A percentile compares a stretch with the other conserved stretches of the same genome.
phyloP scores from a whole-genome alignment of 2,113 vertebrate genomes.

The Bos indicus region DNA sequence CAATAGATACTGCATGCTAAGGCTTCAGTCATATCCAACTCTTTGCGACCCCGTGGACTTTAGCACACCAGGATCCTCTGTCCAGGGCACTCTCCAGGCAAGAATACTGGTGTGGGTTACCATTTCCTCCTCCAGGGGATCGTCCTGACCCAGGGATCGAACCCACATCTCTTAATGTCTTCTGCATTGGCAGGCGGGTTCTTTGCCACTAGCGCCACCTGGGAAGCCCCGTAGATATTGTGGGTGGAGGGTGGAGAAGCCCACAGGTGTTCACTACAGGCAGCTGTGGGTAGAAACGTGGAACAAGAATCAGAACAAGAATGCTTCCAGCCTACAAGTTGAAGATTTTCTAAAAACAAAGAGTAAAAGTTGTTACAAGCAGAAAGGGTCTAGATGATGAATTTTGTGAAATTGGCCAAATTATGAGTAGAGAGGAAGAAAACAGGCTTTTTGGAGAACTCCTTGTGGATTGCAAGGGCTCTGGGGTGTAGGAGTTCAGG shows the following conservation, averaged over 20 bases:
- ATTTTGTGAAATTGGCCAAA: not conserved
- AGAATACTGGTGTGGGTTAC: not conserved
- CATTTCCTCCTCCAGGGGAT: not conserved
- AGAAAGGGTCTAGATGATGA: not conserved
- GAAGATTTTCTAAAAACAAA: not conserved
- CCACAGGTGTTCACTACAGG: not conserved
- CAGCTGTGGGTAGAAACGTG: not conserved
- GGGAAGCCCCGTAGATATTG: not conserved
- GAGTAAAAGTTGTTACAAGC: not conserved
- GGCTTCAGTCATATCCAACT: not conserved
- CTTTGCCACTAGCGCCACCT: not conserved
- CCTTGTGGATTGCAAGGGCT: not conserved
- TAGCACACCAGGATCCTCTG: not conserved
- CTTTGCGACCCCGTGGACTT: not conserved
- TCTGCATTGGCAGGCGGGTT: not conserved
- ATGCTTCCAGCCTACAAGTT: not conserved
- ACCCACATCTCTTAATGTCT: not conserved
- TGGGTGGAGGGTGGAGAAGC: accelerated
- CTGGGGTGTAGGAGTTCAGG: not conserved
- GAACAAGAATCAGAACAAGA: not conserved
- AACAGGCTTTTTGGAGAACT: not conserved
- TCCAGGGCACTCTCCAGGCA: not conserved
- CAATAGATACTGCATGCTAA: not conserved
- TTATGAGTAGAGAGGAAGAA: not conserved
- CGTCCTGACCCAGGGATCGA: not conserved